phyloP scores from a whole-genome alignment of 2,113 vertebrate species.

The Otus sunia region DNA sequence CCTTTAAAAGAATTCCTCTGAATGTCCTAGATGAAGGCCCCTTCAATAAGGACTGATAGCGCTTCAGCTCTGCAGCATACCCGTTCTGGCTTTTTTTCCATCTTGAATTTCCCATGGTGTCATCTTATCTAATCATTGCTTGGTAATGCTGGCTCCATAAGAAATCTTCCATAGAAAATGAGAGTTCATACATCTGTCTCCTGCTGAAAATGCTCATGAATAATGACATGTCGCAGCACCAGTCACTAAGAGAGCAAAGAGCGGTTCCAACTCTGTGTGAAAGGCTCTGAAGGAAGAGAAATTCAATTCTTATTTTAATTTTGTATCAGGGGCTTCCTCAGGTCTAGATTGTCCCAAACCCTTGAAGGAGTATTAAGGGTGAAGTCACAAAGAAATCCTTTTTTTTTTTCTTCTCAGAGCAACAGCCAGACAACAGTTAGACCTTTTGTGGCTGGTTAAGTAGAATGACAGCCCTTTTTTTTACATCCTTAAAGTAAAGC shows the following conservation, averaged over 20 bases:
- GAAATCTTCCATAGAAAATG: constrained; percentile 15
- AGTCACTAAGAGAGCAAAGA: not conserved
- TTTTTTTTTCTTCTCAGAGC: not conserved
- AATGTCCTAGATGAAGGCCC: not conserved
- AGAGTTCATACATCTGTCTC: not conserved
- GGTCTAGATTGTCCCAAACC: not conserved
- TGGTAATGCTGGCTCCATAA: not conserved
- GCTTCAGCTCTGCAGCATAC: not conserved
- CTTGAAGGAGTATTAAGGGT: not conserved
- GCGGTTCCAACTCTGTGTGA: not conserved
- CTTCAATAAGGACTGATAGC: not conserved
- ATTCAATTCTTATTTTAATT: not conserved
- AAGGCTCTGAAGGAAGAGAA: not conserved
- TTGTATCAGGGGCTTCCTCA: not conserved
- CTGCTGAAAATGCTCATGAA: constrained; percentile 24
- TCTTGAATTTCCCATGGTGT: constrained; percentile 37
- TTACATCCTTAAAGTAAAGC: not conserved
- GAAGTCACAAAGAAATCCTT: not conserved
- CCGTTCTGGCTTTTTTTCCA: not conserved
- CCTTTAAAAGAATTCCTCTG: not conserved
- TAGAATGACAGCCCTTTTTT: not conserved
- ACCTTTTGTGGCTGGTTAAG: not conserved
- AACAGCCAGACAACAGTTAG: not conserved
- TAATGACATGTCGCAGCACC: not conserved
- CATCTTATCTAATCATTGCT: constrained; percentile 27